These are phyloP conservation scores for Philaethria dido DNA, from an alignment of 2,888 invertebrate genomes.

Conservation along the genomic window DNA sequence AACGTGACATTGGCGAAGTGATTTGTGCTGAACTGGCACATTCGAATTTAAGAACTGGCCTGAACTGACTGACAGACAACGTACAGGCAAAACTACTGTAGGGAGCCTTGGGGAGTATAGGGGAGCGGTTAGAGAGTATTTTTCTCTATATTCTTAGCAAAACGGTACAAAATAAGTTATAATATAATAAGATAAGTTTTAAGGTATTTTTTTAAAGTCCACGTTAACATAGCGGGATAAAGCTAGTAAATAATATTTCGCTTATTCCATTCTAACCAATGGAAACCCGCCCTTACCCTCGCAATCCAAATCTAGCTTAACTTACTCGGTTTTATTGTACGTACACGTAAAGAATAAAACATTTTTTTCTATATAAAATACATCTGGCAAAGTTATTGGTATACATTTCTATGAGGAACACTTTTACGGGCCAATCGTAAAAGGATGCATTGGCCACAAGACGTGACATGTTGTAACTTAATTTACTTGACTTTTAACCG, in stretches of 20 bases:
- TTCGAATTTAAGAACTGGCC: too few species aligned
- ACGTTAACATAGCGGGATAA: too few species aligned
- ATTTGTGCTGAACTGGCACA: too few species aligned
- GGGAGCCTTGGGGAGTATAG: too few species aligned
- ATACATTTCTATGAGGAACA: slow-evolving; percentile 38
- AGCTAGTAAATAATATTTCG: background rate
- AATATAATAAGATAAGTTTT: too few species aligned
- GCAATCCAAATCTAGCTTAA: slow-evolving; percentile 48
- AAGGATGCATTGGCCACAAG: slow-evolving; percentile 28
- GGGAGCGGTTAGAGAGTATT: too few species aligned
- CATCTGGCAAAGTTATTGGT: slow-evolving; percentile 43
- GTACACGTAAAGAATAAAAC: slow-evolving; percentile 43
- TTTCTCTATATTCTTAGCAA: too few species aligned
- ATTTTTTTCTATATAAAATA: slow-evolving; percentile 47
- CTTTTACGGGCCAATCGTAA: slow-evolving; percentile 35
- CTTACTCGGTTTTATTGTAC: slow-evolving; percentile 49
- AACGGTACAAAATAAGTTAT: too few species aligned
- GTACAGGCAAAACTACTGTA: too few species aligned
- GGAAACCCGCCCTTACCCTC: slow-evolving; percentile 46
- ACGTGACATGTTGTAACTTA: slow-evolving; percentile 19
- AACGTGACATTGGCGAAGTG: too few species aligned
- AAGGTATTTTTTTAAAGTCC: too few species aligned
- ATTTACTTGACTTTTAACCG: background rate
- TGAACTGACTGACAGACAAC: too few species aligned
- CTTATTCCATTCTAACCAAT: slow-evolving; percentile 27